Conservation (phyloP, 2,797 vertebrate genomes). For the Micromesistius poutassou region DNA sequence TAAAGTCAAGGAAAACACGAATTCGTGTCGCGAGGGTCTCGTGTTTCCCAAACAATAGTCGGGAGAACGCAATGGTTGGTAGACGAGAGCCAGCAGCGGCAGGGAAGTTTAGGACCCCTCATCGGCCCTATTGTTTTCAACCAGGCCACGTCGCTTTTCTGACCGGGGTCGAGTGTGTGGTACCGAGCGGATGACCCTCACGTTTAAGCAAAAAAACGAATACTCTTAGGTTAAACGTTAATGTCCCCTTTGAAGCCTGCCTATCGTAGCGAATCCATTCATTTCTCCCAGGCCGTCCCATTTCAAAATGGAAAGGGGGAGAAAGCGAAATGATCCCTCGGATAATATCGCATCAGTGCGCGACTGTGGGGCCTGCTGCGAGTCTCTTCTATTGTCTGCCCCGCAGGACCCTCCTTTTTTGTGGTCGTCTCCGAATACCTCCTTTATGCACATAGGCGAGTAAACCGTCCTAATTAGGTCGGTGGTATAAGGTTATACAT, state of each 20-base stretch:
- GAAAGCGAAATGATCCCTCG: slow-evolving; percentile 18
- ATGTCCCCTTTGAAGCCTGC: neutral
- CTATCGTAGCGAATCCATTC: slow-evolving; percentile 48
- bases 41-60: slow-evolving; percentile 64
- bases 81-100: slow-evolving; percentile 19
- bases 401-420: neutral
- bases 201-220: neutral
- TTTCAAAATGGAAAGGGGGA: slow-evolving; percentile 10
- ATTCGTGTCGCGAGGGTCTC: slow-evolving; percentile 25
- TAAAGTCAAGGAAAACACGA: slow-evolving; percentile 15
- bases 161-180: neutral
- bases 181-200: neutral
- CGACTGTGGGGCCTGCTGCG: neutral
- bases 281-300: slow-evolving; percentile 23
- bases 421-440: neutral
- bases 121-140: slow-evolving; percentile 39
- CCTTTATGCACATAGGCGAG: neutral
- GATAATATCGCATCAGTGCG: slow-evolving; percentile 37
- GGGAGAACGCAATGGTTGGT: slow-evolving; percentile 58
- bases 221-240: neutral
- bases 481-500: neutral
- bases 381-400: neutral
- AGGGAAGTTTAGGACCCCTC: slow-evolving; percentile 58
- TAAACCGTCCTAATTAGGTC: slow-evolving; percentile 13
- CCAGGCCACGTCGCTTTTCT: slow-evolving; percentile 50